phyloP scores from a whole-genome alignment of 2,888 invertebrate species.

The Nemurella pictetii region DNA sequence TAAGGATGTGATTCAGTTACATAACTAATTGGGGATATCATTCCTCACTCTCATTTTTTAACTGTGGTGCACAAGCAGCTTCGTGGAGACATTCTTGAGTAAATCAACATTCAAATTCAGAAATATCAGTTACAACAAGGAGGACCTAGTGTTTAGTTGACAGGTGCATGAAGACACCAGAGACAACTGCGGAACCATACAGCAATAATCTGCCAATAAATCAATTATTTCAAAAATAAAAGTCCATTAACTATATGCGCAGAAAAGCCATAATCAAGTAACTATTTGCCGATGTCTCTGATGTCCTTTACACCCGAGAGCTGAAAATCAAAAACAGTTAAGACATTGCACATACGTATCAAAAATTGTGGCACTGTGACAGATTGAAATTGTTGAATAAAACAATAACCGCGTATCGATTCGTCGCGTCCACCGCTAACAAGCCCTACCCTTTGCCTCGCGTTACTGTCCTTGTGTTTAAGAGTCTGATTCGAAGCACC shows the following conservation, averaged over 20 bases:
- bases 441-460: constrained; percentile 39
- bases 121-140: not conserved
- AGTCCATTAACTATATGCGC: not conserved
- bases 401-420: not conserved
- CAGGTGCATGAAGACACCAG: not conserved
- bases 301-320: not conserved
- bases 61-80: not conserved
- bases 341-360: not conserved
- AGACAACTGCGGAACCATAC: no score
- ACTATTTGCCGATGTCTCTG: not conserved
- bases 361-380: not conserved
- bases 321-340: not conserved
- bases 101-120: not conserved
- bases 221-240: no score
- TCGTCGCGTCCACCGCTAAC: constrained; percentile 39
- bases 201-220: no score
- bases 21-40: no score
- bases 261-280: not conserved
- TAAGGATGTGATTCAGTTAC: no score
- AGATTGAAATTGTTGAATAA: not conserved
- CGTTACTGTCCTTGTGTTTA: not conserved
- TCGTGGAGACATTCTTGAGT: not conserved
- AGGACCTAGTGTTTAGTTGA: not conserved
- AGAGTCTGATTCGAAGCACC: not conserved
- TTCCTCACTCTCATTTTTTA: no score